These are phyloP conservation scores for Jordanella pulchra DNA, from an alignment of 2,797 vertebrate genomes.

Conservation along the genomic window DNA sequence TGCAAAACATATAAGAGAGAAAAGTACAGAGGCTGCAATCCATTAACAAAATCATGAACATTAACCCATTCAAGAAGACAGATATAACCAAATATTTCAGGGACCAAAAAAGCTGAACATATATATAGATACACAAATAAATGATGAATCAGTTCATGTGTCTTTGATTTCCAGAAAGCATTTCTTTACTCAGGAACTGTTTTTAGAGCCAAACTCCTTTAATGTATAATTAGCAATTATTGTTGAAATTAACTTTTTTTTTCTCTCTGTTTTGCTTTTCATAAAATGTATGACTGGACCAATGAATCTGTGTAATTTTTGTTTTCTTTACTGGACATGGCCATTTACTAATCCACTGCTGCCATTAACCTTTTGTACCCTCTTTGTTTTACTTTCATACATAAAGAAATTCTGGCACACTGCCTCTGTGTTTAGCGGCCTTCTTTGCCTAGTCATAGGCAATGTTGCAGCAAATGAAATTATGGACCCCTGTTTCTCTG, in stretches of 20 bases:
- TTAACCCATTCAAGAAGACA: no score
- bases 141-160: no score
- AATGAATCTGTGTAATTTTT: background rate
- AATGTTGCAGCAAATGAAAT: slow-evolving; percentile 2
- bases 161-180: background rate
- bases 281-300: background rate
- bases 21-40: no score
- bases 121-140: no score
- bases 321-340: background rate
- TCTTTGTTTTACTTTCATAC: background rate
- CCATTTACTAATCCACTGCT: background rate
- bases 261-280: background rate
- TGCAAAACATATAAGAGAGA: no score
- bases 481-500: background rate
- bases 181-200: background rate
- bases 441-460: background rate
- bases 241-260: background rate
- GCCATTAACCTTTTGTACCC: background rate
- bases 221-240: background rate
- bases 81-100: no score
- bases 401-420: background rate
- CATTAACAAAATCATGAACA: no score
- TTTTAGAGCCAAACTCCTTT: background rate
- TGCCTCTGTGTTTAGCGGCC: background rate
- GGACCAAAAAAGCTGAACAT: no score